Evolutionary conservation across 92 coral and sea anemone genomes (phyloP).

Genomic region (Metridium senile): DNA sequence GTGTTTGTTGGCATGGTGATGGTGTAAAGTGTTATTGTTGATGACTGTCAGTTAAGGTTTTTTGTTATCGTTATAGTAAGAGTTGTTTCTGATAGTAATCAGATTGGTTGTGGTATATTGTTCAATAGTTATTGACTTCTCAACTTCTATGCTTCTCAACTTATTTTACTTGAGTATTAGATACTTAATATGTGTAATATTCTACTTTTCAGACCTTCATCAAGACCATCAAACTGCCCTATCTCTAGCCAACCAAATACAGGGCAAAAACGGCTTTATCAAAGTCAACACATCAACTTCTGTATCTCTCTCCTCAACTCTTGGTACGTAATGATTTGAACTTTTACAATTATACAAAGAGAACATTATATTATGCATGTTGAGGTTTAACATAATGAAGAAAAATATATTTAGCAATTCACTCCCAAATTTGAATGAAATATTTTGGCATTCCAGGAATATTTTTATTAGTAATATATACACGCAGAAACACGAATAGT

Average conservation of each 20-base stretch:
- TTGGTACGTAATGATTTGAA: constrained; percentile 48
- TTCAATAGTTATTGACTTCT: no score
- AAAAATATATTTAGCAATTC: no score
- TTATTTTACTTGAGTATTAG: not conserved
- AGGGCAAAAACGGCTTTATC: constrained; percentile 35
- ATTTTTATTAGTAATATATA: no score
- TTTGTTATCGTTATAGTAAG: no score
- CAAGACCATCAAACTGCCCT: not conserved
- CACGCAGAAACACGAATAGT: no score
- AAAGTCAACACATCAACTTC: constrained; percentile 9
- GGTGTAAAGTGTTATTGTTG: no score
- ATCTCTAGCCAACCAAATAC: constrained; percentile 21
- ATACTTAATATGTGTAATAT: not conserved
- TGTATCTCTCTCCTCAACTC: not conserved
- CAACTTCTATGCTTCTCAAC: not conserved
- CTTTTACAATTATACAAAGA: not conserved
- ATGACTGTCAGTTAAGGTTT: no score
- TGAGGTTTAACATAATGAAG: not conserved
- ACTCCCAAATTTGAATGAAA: no score
- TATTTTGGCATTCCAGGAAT: no score
- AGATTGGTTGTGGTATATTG: no score
- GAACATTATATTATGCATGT: not conserved
- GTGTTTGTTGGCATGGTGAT: no score
- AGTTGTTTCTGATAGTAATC: no score
- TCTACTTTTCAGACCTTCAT: not conserved